Evolutionary conservation across 2,797 vertebrate species (phyloP).

Genomic region (Craterocephalus amniculus): DNA sequence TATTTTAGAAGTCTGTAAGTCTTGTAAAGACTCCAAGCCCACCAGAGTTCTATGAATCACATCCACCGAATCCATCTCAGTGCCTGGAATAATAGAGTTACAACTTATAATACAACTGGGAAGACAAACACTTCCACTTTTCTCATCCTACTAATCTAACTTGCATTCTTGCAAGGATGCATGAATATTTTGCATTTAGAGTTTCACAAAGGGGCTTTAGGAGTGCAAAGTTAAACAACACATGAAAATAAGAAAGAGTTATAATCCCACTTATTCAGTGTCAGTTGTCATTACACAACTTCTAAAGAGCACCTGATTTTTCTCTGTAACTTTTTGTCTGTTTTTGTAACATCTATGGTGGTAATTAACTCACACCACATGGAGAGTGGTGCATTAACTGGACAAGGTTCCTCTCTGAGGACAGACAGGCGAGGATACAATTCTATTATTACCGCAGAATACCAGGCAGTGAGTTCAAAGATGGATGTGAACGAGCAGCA

Average conservation of each 20-base stretch:
- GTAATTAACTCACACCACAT: constrained; percentile 76
- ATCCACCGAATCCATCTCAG: constrained; percentile 35
- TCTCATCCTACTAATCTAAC: constrained; percentile 12
- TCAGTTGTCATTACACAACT: constrained; percentile 25
- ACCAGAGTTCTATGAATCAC: constrained; percentile 45
- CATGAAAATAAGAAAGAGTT: constrained; percentile 20
- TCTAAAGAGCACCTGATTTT: constrained; percentile 27
- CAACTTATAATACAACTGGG: constrained; percentile 1
- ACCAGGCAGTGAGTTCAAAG: constrained; percentile 53
- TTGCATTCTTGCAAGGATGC: background rate
- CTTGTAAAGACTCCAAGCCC: constrained; percentile 48
- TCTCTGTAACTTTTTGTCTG: constrained; percentile 38
- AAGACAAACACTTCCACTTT: constrained; percentile 36
- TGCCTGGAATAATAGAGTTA: constrained; percentile 29
- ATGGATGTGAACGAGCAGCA: constrained; percentile 60
- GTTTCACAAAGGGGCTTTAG: background rate
- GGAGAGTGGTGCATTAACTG: constrained; percentile 74
- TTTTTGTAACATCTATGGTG: constrained; percentile 65
- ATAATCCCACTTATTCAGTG: constrained; percentile 6
- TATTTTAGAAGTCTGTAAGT: constrained; percentile 58
- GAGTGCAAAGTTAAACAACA: background rate
- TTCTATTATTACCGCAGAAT: constrained; percentile 63
- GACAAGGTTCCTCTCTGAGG: constrained; percentile 63
- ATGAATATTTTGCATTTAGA: constrained; percentile 1
- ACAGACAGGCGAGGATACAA: constrained; percentile 62